Evolutionary conservation across 2,888 invertebrate species (phyloP).

Genomic region (Standfussiana lucernea): DNA sequence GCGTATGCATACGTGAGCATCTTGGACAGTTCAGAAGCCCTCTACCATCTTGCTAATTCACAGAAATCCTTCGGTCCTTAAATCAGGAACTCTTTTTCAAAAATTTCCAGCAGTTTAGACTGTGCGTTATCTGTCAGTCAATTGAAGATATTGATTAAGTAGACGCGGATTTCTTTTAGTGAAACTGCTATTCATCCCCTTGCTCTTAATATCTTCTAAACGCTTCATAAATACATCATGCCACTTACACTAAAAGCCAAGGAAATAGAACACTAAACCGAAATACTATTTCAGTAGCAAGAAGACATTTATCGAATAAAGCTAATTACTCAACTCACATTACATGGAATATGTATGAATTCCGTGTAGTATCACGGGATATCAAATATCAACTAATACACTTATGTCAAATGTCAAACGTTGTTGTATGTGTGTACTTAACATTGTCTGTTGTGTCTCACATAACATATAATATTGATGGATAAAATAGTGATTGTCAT

Average conservation of each 20-base stretch:
- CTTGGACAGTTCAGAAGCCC: background rate
- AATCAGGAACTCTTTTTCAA: background rate
- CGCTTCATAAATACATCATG: background rate
- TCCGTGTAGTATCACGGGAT: background rate
- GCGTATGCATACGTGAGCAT: background rate
- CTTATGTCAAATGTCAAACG: slow-evolving; percentile 33
- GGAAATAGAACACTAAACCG: slow-evolving; percentile 5
- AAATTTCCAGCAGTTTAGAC: background rate
- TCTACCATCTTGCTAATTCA: background rate
- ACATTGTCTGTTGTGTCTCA: background rate
- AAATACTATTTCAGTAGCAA: background rate
- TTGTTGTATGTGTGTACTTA: background rate
- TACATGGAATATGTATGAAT: slow-evolving; percentile 30
- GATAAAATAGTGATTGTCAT: background rate
- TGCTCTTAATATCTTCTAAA: background rate
- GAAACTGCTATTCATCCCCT: background rate
- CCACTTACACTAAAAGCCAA: slow-evolving; percentile 19
- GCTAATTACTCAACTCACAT: background rate
- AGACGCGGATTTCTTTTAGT: background rate
- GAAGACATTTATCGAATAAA: slow-evolving; percentile 14
- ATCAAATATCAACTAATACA: slow-evolving; percentile 47
- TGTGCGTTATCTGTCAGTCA: background rate
- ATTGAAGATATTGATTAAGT: background rate
- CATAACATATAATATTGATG: slow-evolving; percentile 39
- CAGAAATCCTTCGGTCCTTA: background rate